Conservation (phyloP, 1,140 invertebrate species). For the Zaprionus gabonicus region DNA sequence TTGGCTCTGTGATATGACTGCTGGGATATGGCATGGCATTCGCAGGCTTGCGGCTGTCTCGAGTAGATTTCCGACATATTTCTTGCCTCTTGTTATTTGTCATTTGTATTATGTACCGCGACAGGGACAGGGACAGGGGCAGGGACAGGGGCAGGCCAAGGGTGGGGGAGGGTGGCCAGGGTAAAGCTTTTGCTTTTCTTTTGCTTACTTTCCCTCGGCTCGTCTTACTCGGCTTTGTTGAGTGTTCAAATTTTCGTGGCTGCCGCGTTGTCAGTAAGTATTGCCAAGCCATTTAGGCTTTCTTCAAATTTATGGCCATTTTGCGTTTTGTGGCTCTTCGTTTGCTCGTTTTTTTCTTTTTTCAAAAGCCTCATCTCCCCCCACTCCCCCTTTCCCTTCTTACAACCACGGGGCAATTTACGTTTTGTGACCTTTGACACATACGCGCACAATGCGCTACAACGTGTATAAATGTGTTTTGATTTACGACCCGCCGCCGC, state of each 20-base stretch:
- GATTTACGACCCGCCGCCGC: conserved; percentile 59
- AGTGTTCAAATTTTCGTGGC: conserved; percentile 42
- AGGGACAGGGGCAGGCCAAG: not conserved
- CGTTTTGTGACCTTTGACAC: conserved; percentile 64
- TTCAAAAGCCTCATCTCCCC: conserved; percentile 27
- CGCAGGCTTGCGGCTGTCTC: conserved; percentile 66
- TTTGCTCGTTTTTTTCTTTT: conserved; percentile 20
- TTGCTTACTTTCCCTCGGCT: not conserved
- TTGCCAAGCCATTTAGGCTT: conserved; percentile 75
- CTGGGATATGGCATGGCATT: conserved; percentile 38
- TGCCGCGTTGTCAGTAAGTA: conserved; percentile 44
- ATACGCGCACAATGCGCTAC: conserved; percentile 16
- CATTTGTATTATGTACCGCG: conserved; percentile 62
- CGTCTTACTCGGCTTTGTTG: conserved; percentile 37
- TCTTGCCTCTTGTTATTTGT: conserved; percentile 75
- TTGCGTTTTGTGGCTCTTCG: conserved; percentile 66
- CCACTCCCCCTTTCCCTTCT: not conserved
- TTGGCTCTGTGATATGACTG: conserved; percentile 33
- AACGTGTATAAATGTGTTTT: conserved; percentile 45
- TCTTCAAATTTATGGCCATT: conserved; percentile 77
- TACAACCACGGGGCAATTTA: conserved; percentile 56
- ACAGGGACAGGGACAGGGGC: not conserved
- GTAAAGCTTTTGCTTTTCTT: conserved; percentile 31
- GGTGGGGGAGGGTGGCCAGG: not conserved
- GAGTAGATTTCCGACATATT: conserved; percentile 79